These are phyloP conservation scores for Actinopyga echinites DNA, from an alignment of 53 echinoderm and acorn worm genomes.

Conservation along the genomic window DNA sequence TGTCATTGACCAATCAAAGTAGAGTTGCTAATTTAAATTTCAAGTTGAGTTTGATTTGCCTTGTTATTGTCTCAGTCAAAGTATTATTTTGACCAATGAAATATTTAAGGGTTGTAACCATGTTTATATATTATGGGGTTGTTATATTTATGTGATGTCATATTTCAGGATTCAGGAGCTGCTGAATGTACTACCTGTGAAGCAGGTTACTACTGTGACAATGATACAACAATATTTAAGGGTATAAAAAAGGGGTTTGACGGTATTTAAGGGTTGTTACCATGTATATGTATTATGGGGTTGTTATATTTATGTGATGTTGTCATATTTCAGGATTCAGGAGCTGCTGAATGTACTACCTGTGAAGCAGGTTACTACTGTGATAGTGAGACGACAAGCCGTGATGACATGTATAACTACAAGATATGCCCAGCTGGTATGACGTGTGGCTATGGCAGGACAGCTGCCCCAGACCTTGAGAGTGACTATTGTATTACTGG, in stretches of 20 bases:
- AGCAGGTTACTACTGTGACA: constrained; percentile 87
- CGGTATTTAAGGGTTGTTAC: too few relatives aligned
- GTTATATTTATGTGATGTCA: too few relatives aligned
- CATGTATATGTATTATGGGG: too few relatives aligned
- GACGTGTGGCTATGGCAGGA: constrained; percentile 67
- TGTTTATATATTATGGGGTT: too few relatives aligned
- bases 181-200: constrained; percentile 80
- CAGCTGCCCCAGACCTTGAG: constrained; percentile 61
- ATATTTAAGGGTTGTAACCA: too few relatives aligned
- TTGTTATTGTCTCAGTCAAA: too few relatives aligned
- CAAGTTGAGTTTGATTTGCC: too few relatives aligned
- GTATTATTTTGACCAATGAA: too few relatives aligned
- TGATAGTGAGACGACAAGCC: constrained; percentile 75
- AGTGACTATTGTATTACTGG: constrained; percentile 77
- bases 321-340: constrained; percentile 63
- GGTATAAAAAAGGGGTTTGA: too few relatives aligned
- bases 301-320: background rate
- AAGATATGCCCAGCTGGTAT: constrained; percentile 92
- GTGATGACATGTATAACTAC: constrained; percentile 73
- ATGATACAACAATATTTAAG: constrained; percentile 4
- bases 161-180: constrained; percentile 81
- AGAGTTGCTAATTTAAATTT: too few relatives aligned
- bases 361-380: constrained; percentile 97
- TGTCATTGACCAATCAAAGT: too few relatives aligned
- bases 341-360: constrained; percentile 74